Percentiles rank a stretch among this genome's conserved stretches.
These are phyloP conservation scores for Rhinichthys osculus DNA, from an alignment of 2,797 vertebrate species.

Conservation along the genomic window DNA sequence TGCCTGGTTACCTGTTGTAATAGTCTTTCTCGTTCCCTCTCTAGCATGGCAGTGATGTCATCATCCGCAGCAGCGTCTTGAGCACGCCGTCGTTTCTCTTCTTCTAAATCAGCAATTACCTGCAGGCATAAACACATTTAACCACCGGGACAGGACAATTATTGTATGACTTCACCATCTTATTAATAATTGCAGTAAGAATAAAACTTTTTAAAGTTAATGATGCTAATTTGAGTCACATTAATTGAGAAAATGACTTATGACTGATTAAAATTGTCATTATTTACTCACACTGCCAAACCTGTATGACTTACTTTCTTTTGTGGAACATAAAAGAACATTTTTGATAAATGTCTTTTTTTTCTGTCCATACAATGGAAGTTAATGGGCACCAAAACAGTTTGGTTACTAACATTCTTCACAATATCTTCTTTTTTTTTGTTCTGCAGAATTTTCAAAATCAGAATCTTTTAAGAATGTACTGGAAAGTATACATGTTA, in stretches of 20 bases:
- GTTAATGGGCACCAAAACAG: background rate
- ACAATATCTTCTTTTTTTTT: background rate
- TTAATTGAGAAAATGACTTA: background rate
- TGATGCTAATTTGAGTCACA: background rate
- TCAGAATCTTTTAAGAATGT: background rate
- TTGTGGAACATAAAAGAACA: background rate
- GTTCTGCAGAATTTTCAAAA: background rate
- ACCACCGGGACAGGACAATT: slow-evolving; percentile 1
- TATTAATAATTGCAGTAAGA: background rate
- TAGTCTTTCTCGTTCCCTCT: slow-evolving; percentile 90
- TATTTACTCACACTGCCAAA: background rate
- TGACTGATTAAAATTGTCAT: background rate
- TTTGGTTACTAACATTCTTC: background rate
- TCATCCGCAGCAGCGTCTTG: slow-evolving; percentile 90
- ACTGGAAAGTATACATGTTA: background rate
- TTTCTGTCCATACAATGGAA: background rate
- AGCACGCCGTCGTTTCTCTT: slow-evolving; percentile 86
- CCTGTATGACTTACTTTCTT: background rate
- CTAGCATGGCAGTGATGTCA: slow-evolving; percentile 92
- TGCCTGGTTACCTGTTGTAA: slow-evolving; percentile 87
- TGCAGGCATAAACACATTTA: slow-evolving; percentile 63
- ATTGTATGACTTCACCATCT: background rate
- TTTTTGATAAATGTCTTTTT: background rate
- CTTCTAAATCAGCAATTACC: slow-evolving; percentile 95
- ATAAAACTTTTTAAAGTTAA: slow-evolving; percentile 11